Base-by-base conservation (phyloP, 2,888 invertebrate genomes). In the Scelioninae gen. 2 region DNA sequence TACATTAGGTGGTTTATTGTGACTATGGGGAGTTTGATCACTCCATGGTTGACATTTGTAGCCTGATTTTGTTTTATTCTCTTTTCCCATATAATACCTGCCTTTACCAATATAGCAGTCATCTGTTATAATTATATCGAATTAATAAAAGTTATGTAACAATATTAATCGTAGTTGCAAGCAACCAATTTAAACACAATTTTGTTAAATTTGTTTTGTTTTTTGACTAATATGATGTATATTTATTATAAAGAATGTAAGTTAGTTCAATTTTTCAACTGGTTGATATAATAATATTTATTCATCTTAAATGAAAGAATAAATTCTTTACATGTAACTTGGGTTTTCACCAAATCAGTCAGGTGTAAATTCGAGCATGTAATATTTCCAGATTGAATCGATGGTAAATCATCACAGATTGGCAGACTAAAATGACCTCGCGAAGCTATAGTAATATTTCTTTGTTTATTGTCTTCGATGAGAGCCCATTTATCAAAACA, bases 401-500 rank as follows among this genome's bases (percentile, higher is more conserved):
- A 91, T 46, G 96, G 96, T 75, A 97, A 87, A 15, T 88, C 87
- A 73, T 93, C 91, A 87, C 97, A 98, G 80, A 94, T 92, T 1
- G 97, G 97, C 78, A 97, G 88, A 58, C 93, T 89, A 84, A 96
- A 96, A 84, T 96, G 95, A 1, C 94, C 96, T 76, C 94, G 89
- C 18, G 93, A 92, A 85, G 94, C 92, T 78, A 94, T 91, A 83
- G 89, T 93, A 72, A 94, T 91, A 43, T 93, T 92, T 72, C 92
- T 90, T 70, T 91, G 90, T 84, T 95, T 96, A 84, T 94, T 94
- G 81, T 95, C 94, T 86, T 96, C 95, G 63, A 97, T 91, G 65
- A 94, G 88, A 18, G 94, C 93, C 97, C 97, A 97, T 84, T 96
- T 95, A 83, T 93, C 94, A 86, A 94, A 96, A 87, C 97, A 98